phyloP scores from a whole-genome alignment of 2,113 vertebrate species.

The Oryzias celebensis region DNA sequence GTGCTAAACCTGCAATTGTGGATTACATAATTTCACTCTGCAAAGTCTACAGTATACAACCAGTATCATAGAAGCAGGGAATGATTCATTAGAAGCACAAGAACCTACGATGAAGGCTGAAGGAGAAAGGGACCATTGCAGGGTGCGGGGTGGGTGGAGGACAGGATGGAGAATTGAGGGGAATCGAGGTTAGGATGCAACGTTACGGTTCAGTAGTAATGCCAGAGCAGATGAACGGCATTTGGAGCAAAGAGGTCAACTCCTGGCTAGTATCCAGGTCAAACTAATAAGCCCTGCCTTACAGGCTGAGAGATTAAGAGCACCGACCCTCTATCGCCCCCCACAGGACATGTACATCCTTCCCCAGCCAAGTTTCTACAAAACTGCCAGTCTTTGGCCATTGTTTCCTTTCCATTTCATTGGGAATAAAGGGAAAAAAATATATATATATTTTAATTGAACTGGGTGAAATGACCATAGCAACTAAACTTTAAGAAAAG shows the following conservation, averaged over 20 bases:
- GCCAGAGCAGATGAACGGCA: conserved; percentile 47
- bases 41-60: conserved; percentile 63
- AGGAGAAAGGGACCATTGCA: conserved; percentile 33
- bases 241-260: conserved; percentile 50
- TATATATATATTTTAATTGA: background rate
- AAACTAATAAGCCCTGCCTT: conserved; percentile 44
- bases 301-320: conserved; percentile 18
- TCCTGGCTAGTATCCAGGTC: conserved; percentile 54
- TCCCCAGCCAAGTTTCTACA: conserved; percentile 36
- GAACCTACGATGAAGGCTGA: conserved; percentile 41
- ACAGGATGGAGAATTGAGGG: conserved; percentile 34
- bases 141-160: conserved; percentile 21
- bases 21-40: conserved; percentile 64
- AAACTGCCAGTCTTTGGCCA: conserved; percentile 28
- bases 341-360: conserved; percentile 28
- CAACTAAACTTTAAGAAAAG: no score
- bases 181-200: conserved; percentile 36
- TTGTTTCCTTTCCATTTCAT: conserved; percentile 3
- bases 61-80: conserved; percentile 63
- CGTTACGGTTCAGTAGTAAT: conserved; percentile 49
- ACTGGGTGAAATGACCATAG: background rate
- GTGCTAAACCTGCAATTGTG: conserved; percentile 59
- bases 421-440: no score
- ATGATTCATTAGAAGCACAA: conserved; percentile 52
- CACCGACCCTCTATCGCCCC: background rate